Conservation (phyloP, 2,888 invertebrate species). For the Harpagoxenus sublaevis region DNA sequence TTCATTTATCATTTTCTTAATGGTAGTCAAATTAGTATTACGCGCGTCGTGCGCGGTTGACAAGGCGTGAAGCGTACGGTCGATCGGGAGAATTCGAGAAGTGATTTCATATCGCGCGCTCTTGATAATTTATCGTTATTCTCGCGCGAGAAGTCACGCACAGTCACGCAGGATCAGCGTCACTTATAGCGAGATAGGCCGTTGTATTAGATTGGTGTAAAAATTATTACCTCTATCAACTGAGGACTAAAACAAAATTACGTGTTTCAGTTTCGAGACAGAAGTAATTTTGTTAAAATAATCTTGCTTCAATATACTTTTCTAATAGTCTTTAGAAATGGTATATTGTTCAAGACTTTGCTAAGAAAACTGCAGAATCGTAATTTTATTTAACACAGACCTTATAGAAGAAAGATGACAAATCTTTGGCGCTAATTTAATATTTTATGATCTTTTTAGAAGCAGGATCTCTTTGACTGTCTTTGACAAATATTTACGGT, state of each 20-base stretch:
- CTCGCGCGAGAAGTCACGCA: neutral
- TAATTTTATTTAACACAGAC: neutral
- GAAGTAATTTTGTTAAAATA: neutral
- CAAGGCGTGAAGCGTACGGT: conserved; percentile 26
- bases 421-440: neutral
- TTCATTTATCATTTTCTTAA: conserved; percentile 40
- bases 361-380: neutral
- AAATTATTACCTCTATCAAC: neutral
- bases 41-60: neutral
- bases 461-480: neutral
- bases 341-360: neutral
- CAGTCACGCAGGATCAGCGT: conserved; percentile 6
- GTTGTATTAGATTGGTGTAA: neutral
- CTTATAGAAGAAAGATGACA: neutral
- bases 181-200: conserved; percentile 6
- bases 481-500: conserved; percentile 2
- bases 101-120: neutral
- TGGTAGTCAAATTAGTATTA: conserved; percentile 35
- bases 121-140: conserved; percentile 14
- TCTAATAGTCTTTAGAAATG: neutral
- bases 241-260: neutral
- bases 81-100: neutral
- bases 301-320: neutral
- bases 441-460: neutral
- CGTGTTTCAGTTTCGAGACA: neutral